Conservation (phyloP, 2,113 vertebrate genomes). For the Apodemus speciosus region DNA sequence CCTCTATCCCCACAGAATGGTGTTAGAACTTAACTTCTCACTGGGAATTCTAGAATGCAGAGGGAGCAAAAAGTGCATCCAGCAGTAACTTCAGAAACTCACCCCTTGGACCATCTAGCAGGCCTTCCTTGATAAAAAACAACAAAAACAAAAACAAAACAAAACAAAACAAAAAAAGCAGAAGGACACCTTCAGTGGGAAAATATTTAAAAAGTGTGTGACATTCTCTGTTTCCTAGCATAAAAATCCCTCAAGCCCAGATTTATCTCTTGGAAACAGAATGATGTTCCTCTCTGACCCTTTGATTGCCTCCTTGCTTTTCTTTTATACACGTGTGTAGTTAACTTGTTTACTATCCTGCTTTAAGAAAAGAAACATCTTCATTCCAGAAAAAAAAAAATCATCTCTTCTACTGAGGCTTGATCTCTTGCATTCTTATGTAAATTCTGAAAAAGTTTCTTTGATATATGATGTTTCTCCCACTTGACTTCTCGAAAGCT, state of each 20-base stretch:
- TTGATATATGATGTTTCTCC: background rate
- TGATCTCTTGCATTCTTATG: background rate
- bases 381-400: background rate
- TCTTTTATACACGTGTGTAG: conserved; percentile 67
- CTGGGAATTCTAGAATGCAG: conserved; percentile 72
- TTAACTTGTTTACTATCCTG: conserved; percentile 72
- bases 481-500: background rate
- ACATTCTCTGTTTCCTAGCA: conserved; percentile 62
- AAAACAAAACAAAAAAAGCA: background rate
- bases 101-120: conserved; percentile 57
- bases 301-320: conserved; percentile 69
- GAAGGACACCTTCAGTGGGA: conserved; percentile 42
- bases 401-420: background rate
- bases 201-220: conserved; percentile 63
- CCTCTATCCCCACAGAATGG: conserved; percentile 75
- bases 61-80: conserved; percentile 65
- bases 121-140: conserved; percentile 75
- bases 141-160: too few relatives aligned
- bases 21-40: conserved; percentile 79
- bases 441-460: background rate
- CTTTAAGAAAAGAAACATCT: conserved; percentile 69
- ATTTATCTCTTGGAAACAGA: conserved; percentile 66
- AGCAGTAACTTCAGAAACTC: conserved; percentile 78
- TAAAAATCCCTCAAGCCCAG: conserved; percentile 66
- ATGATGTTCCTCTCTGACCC: conserved; percentile 56